These are phyloP conservation scores for Aspidoscelis tigris DNA, from an alignment of 2,113 vertebrate genomes.

Conservation along the genomic window DNA sequence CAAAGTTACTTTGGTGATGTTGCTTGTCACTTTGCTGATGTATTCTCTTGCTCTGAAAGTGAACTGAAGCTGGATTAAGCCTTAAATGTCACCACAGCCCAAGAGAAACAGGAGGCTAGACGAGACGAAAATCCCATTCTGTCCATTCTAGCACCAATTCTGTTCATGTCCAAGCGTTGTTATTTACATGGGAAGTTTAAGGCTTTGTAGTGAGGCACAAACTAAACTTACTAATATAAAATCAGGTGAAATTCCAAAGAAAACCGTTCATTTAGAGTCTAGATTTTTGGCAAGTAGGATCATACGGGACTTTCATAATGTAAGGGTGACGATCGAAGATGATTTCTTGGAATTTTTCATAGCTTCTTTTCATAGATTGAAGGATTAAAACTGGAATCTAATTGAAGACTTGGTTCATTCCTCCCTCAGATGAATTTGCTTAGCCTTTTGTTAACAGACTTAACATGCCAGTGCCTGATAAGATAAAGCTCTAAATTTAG, in stretches of 20 bases:
- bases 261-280: background rate
- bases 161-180: too few species aligned
- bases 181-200: background rate
- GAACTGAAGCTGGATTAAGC: too few species aligned
- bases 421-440: background rate
- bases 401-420: slow-evolving; percentile 22
- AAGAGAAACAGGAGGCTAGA: too few species aligned
- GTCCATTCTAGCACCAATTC: too few species aligned
- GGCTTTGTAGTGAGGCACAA: background rate
- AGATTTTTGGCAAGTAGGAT: background rate
- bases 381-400: background rate
- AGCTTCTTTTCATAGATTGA: background rate
- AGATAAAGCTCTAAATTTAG: background rate
- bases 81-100: too few species aligned
- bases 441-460: background rate
- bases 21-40: too few species aligned
- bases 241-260: background rate
- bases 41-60: too few species aligned
- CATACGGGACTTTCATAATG: background rate
- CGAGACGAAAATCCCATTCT: too few species aligned
- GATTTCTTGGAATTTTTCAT: background rate
- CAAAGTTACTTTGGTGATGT: too few species aligned
- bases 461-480: background rate
- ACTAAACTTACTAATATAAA: background rate
- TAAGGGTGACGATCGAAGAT: background rate